These are phyloP conservation scores for Poecilus cupreus DNA, from an alignment of 2,888 invertebrate genomes.

Conservation along the genomic window DNA sequence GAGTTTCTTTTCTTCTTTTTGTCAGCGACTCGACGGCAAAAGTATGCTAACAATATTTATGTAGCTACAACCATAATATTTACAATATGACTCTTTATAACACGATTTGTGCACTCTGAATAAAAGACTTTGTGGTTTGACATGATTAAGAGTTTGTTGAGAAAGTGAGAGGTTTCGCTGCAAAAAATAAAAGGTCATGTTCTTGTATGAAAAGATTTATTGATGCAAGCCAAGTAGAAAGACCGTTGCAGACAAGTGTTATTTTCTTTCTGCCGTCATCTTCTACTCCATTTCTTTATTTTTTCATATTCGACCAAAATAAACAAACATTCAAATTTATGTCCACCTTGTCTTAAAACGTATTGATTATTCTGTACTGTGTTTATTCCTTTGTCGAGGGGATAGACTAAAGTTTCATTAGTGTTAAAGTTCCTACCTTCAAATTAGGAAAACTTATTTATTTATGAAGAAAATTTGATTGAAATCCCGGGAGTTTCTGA, in stretches of 20 bases:
- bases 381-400: neutral
- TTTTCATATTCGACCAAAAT: neutral
- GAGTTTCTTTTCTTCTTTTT: constrained; percentile 23
- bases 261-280: constrained; percentile 8
- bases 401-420: neutral
- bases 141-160: constrained; percentile 38
- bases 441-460: constrained; percentile 13
- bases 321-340: too few relatives aligned
- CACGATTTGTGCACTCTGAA: constrained; percentile 34
- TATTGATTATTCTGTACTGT: neutral
- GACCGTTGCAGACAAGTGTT: constrained; percentile 34
- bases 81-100: constrained; percentile 43
- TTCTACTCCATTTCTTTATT: constrained; percentile 16
- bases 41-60: constrained; percentile 44
- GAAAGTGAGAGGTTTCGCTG: constrained; percentile 12
- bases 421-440: constrained; percentile 3
- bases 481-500: neutral
- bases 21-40: neutral
- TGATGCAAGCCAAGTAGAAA: neutral
- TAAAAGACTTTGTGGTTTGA: constrained; percentile 35
- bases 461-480: constrained; percentile 24
- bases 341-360: neutral
- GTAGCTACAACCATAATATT: constrained; percentile 39
- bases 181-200: constrained; percentile 36
- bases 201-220: constrained; percentile 32